These are phyloP conservation scores for Colletes latitarsis DNA, from an alignment of 1,140 invertebrate genomes.

Conservation along the genomic window DNA sequence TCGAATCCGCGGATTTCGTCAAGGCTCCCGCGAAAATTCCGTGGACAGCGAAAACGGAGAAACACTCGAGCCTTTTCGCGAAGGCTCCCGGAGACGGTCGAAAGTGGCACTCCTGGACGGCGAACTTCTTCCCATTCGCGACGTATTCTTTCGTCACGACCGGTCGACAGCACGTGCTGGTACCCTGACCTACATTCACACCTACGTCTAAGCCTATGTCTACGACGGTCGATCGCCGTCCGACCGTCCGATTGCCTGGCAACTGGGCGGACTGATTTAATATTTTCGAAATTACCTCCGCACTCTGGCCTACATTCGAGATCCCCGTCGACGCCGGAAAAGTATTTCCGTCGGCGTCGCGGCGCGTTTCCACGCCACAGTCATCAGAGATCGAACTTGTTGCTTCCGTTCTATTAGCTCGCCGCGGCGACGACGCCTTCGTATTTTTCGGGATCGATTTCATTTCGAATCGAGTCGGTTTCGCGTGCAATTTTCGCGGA, in stretches of 20 bases:
- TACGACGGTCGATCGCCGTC: conserved; percentile 64
- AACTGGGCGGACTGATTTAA: conserved; percentile 60
- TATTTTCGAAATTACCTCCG: conserved; percentile 61
- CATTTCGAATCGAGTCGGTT: too few species aligned
- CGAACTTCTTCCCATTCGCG: neutral
- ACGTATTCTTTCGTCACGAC: conserved; percentile 40
- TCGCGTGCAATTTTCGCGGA: too few species aligned
- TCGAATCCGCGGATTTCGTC: neutral
- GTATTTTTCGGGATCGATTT: neutral
- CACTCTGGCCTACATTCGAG: conserved; percentile 49
- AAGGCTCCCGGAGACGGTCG: neutral
- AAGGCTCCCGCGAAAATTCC: conserved; percentile 14
- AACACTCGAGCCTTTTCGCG: neutral
- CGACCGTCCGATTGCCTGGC: conserved; percentile 58
- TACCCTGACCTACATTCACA: conserved; percentile 76
- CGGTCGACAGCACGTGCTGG: conserved; percentile 57
- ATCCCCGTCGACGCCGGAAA: neutral
- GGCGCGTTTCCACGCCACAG: neutral
- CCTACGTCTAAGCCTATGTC: conserved; percentile 62
- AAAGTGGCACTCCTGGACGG: conserved; percentile 28
- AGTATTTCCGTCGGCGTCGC: conserved; percentile 3
- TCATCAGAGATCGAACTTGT: conserved; percentile 49
- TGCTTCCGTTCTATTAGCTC: conserved; percentile 43
- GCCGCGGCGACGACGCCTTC: neutral
- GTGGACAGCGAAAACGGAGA: conserved; percentile 10